Percentiles rank a stretch among this genome's conserved stretches.
Conservation (phyloP, 2,113 vertebrate species). For the Ctenomys sociabilis region DNA sequence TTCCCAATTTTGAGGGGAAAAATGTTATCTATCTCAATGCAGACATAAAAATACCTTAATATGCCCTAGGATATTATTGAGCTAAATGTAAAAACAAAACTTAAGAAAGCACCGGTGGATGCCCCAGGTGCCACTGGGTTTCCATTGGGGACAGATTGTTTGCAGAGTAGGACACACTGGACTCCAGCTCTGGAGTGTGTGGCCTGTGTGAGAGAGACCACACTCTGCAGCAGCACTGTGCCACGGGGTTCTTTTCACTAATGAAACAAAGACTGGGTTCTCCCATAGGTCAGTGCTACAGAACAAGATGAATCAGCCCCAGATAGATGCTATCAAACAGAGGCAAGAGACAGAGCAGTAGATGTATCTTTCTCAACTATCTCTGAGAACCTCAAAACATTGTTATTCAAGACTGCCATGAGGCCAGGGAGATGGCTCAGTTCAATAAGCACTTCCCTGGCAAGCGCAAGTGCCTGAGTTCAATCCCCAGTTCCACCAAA, state of each 20-base stretch:
- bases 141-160: neutral
- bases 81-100: neutral
- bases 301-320: conserved; percentile 84
- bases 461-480: no score
- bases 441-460: no score
- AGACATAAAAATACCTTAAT: neutral
- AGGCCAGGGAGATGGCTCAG: no score
- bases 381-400: conserved; percentile 90
- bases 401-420: conserved; percentile 87
- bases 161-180: neutral
- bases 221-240: neutral
- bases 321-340: conserved; percentile 87
- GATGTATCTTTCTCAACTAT: conserved; percentile 88
- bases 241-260: conserved; percentile 41
- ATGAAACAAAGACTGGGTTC: conserved; percentile 44
- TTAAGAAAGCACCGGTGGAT: neutral
- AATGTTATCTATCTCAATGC: neutral
- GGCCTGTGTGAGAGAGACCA: neutral
- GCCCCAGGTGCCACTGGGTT: conserved; percentile 63
- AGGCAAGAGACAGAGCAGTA: conserved; percentile 89
- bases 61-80: neutral
- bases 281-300: conserved; percentile 86
- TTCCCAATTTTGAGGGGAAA: neutral
- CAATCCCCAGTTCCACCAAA: no score
- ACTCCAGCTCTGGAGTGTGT: conserved; percentile 30